A percentile compares a stretch with the other conserved stretches of the same genome.
These are phyloP conservation scores for Cosmorhoe ocellata DNA, from an alignment of 2,888 invertebrate species.

Conservation along the genomic window DNA sequence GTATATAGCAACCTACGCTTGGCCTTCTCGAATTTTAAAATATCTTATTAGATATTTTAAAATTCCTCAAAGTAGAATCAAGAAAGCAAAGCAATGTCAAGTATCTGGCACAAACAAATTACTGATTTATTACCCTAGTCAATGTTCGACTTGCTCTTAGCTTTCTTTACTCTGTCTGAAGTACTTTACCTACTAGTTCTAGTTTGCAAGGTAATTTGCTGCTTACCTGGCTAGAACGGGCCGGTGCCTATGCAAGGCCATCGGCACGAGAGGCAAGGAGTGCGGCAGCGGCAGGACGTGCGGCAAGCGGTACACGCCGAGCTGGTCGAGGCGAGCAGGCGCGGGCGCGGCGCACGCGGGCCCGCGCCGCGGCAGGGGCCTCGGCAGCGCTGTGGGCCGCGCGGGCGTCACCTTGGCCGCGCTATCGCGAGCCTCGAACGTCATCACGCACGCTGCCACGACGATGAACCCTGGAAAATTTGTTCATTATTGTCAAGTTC, in stretches of 20 bases:
- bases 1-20: too few relatives aligned
- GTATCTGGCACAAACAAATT: too few relatives aligned
- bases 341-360: slow-evolving; percentile 73
- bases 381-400: slow-evolving; percentile 77
- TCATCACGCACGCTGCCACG: slow-evolving; percentile 98
- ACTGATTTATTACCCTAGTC: too few relatives aligned
- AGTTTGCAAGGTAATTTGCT: too few relatives aligned
- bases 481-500: background rate
- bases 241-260: slow-evolving; percentile 62
- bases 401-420: slow-evolving; percentile 94
- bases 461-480: slow-evolving; percentile 90
- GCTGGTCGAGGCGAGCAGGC: slow-evolving; percentile 84
- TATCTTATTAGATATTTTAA: too few relatives aligned
- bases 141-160: too few relatives aligned
- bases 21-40: too few relatives aligned
- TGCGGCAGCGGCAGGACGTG: slow-evolving; percentile 70
- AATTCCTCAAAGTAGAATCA: too few relatives aligned
- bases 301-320: slow-evolving; percentile 86
- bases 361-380: slow-evolving; percentile 76
- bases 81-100: too few relatives aligned
- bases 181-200: too few relatives aligned
- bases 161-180: too few relatives aligned
- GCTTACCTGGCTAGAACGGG: slow-evolving; percentile 66
- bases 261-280: slow-evolving; percentile 64
- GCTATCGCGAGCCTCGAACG: slow-evolving; percentile 98